Conservation (phyloP, 1,140 invertebrate genomes). For the Manduca sexta region DNA sequence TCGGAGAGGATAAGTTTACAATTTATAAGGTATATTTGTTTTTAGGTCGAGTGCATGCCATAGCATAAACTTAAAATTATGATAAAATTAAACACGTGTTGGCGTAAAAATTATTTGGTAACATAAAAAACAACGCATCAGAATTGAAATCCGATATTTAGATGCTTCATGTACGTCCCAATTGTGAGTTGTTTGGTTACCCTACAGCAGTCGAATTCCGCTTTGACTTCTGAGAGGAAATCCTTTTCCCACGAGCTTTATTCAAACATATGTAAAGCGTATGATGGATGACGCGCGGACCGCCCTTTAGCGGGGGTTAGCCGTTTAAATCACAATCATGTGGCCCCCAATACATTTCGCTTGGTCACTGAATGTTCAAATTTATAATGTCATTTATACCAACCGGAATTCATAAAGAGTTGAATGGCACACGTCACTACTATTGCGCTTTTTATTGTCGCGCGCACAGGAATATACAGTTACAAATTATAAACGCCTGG, state of each 20-base stretch:
- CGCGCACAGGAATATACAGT: conserved; percentile 36
- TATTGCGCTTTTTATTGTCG: conserved; percentile 61
- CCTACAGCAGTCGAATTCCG: conserved; percentile 41
- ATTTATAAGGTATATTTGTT: too few relatives aligned
- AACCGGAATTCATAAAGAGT: conserved; percentile 48
- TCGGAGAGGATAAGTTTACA: too few relatives aligned
- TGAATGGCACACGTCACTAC: conserved; percentile 56
- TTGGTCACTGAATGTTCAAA: conserved; percentile 62
- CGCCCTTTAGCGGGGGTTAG: conserved; percentile 49
- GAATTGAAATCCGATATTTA: too few relatives aligned
- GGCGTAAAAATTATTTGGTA: too few relatives aligned
- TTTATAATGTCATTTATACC: conserved; percentile 69
- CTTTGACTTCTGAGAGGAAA: conserved; percentile 70
- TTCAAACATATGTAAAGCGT: conserved; percentile 74
- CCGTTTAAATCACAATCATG: conserved; percentile 67
- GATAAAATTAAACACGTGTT: too few relatives aligned
- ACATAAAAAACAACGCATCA: too few relatives aligned
- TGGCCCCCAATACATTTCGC: conserved; percentile 56
- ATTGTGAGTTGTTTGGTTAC: conserved; percentile 24
- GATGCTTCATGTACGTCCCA: too few relatives aligned
- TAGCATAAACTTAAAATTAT: too few relatives aligned
- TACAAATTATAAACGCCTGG: conserved; percentile 5
- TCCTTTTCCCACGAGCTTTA: conserved; percentile 73
- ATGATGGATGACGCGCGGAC: conserved; percentile 66
- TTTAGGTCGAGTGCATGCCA: too few relatives aligned